Base-by-base conservation (phyloP, 2,113 vertebrate species). In the Entomyzon cyanotis region DNA sequence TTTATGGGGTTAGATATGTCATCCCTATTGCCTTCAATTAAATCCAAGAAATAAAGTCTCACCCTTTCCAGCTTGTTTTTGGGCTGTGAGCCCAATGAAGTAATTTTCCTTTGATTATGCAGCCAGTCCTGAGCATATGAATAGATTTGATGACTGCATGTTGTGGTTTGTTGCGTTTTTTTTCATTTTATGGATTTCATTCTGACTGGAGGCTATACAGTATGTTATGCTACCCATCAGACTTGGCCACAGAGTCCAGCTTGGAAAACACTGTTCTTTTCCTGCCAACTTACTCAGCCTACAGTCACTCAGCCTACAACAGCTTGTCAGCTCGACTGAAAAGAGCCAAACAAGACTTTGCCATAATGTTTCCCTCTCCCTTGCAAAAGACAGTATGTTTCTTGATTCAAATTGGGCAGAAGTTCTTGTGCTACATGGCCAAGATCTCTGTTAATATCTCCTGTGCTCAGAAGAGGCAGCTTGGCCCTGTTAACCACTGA, bases 101-200 rank as follows among this genome's bases (percentile, higher is more conserved):
- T 89, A 82, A 95, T 96, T 95, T 93, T 89, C 80, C 58, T 95
- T 96, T 82, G 74, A 94, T 94, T 94, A 74, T 92, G 50, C 27
- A 91, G 87, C 84, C 80, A 89, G 70, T 76, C 62, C 50, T 90
- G 63, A 79, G 73, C 1, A 3, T 91, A 70, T 58, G 70, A 95
- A 93, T 74, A 89, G 80, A 84, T 93, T 73, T 87, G 86, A 94
- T 84, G 94, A 65, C 84, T 94, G 50, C 77, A 71, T 87, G 73
- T 75, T 94, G 41, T 87, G 78, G 49, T 76, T 87, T 88, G 77
- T 67, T 31, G 7, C n/a, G 58, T 17, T 67, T 79, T 81, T 47
- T 62, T 92, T 78, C 4, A 60, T 85, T 94, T 80, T 52, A 64
- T 65, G 65, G 31, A 64, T 90, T 89, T 91, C 64, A 27, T 93